A percentile compares a stretch with the other conserved stretches of the same genome.
Conservation (phyloP, 2,888 invertebrate species). For the Nasonia oneida region DNA sequence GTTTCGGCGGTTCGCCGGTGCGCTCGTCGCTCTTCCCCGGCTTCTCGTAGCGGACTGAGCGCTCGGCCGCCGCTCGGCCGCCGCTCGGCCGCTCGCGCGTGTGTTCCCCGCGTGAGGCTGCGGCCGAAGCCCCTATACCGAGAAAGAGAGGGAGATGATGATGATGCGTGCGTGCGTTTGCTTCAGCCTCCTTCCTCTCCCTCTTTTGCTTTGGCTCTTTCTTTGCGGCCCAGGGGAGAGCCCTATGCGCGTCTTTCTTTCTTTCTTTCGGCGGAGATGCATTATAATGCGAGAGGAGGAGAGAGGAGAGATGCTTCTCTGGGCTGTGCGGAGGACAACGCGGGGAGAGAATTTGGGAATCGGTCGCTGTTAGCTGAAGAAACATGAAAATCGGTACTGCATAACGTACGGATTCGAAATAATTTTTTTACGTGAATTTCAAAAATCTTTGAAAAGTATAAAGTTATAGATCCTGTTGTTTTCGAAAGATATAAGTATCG, state of each 20-base stretch:
- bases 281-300: not conserved
- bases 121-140: not conserved
- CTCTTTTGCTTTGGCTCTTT: slow-evolving; percentile 8
- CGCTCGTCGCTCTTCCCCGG: too few species aligned
- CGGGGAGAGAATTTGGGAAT: not conserved
- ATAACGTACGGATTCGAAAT: too few species aligned
- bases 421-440: too few species aligned
- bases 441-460: too few species aligned
- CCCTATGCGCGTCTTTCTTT: not conserved
- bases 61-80: not conserved
- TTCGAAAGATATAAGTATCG: too few species aligned
- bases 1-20: not conserved
- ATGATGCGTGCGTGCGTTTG: slow-evolving; percentile 13
- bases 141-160: not conserved
- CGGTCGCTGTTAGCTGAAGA: not conserved
- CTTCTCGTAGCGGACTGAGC: slow-evolving; percentile 25
- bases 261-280: not conserved
- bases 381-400: too few species aligned
- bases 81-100: not conserved
- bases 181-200: not conserved
- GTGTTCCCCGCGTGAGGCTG: not conserved
- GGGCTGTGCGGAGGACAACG: too few species aligned
- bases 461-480: too few species aligned
- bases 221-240: not conserved
- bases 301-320: not conserved